Base-by-base conservation (phyloP, 2,888 invertebrate genomes). In the Ormyrus rosae region DNA sequence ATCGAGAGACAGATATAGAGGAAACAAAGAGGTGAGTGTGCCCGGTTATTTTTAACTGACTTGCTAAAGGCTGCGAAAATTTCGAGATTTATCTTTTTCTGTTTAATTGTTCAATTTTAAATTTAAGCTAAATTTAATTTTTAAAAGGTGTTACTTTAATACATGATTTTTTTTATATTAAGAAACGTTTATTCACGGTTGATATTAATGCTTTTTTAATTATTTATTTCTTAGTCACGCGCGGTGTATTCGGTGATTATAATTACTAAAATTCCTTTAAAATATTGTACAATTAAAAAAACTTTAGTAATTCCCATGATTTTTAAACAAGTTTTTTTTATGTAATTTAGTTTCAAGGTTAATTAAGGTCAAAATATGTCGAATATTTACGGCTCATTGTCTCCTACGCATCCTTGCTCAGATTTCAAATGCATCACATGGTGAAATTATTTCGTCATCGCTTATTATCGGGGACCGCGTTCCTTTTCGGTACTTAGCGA, bases 21-120 rank as follows among this genome's bases (percentile, higher is more conserved):
- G 34, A 34, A 3, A 34, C 34, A 58, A 45, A 55, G 19, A 67
- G 48, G 75, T 80, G 76, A 80, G 80, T 70, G 70, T 46, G 58
- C 64, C 58, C 46, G 58, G n/a, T 58, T 73, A 73, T 73, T 72
- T 79, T 63, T 68, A 73, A 73, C 19, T 48, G 7, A 1, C 51
- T 61, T 53, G 4, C 34, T 34, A 3, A 34, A 0, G 6, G 53
- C n/a, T 48, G 10, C 45, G 50, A n/a, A 45, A n/a, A 6, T 53
- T 34, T 34, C 34, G 34, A 4, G 34, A 34, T 34, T 65, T 13
- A n/a, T 65, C 13, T 48, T 10, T 48, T n/a, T 46, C 9, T 1
- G 9, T 63, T 63, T 13, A 6, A 60, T 6, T 13, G n/a, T 13
- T 60, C 13, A n/a, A n/a, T 9, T 45, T 61, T 61, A 61, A 34